These are phyloP conservation scores for Zygogramma bicolorata DNA, from an alignment of 2,888 invertebrate genomes.

Conservation along the genomic window DNA sequence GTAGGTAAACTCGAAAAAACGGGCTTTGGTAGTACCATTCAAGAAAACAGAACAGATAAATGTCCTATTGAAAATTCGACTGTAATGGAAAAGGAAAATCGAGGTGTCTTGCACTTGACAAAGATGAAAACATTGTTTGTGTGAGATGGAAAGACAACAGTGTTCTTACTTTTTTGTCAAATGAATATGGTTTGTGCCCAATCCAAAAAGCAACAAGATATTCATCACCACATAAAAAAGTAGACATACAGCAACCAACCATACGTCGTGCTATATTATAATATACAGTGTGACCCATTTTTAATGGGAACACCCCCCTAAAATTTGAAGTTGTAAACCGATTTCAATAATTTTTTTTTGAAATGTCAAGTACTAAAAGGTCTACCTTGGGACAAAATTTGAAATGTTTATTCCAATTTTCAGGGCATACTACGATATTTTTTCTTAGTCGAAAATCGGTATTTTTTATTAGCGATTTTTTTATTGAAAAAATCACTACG, in stretches of 20 bases:
- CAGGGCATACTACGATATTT: too few relatives aligned
- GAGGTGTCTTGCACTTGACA: slow-evolving; percentile 19
- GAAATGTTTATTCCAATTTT: too few relatives aligned
- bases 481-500: too few relatives aligned
- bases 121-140: slow-evolving; percentile 18
- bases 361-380: too few relatives aligned
- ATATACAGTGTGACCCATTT: background rate
- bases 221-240: slow-evolving; percentile 16
- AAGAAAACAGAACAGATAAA: slow-evolving; percentile 19
- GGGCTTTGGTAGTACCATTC: slow-evolving; percentile 7
- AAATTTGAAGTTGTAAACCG: too few relatives aligned
- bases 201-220: slow-evolving; percentile 20
- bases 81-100: background rate
- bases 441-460: too few relatives aligned
- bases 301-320: too few relatives aligned
- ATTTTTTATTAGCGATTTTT: too few relatives aligned
- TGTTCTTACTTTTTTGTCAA: slow-evolving; percentile 27
- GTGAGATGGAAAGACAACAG: slow-evolving; percentile 29
- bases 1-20: background rate
- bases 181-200: slow-evolving; percentile 15
- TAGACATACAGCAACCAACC: slow-evolving; percentile 5
- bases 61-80: slow-evolving; percentile 7
- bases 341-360: too few relatives aligned
- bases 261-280: slow-evolving; percentile 7
- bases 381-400: too few relatives aligned